phyloP scores from a whole-genome alignment of 2,797 vertebrate species.

The Chelon auratus region DNA sequence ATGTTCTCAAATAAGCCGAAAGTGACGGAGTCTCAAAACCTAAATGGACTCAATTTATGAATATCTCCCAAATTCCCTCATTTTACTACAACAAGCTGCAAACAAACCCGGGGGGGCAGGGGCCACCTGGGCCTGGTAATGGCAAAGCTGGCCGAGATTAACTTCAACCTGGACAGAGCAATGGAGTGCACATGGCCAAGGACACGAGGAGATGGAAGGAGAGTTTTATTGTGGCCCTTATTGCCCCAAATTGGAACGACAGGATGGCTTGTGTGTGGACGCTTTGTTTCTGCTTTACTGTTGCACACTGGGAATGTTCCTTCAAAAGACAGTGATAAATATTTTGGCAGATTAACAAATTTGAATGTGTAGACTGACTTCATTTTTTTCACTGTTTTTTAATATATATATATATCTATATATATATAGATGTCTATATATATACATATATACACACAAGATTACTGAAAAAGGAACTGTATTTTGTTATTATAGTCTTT shows the following conservation, averaged over 20 bases:
- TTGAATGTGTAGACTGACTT: not conserved
- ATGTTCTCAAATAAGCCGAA: slow-evolving; percentile 56
- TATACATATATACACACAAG: too few species aligned
- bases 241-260: slow-evolving; percentile 77
- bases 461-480: too few species aligned
- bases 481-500: not conserved
- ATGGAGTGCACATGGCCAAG: slow-evolving; percentile 77
- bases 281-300: slow-evolving; percentile 39
- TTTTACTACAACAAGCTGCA: slow-evolving; percentile 59
- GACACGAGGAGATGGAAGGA: slow-evolving; percentile 77
- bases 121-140: slow-evolving; percentile 78
- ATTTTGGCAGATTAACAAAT: slow-evolving; percentile 25
- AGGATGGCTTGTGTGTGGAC: slow-evolving; percentile 57
- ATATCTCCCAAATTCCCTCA: slow-evolving; percentile 54
- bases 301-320: slow-evolving; percentile 7
- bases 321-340: slow-evolving; percentile 29
- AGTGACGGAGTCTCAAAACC: slow-evolving; percentile 38
- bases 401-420: too few species aligned
- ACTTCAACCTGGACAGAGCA: slow-evolving; percentile 71
- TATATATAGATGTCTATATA: too few species aligned
- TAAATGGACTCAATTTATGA: slow-evolving; percentile 69
- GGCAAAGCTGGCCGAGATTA: slow-evolving; percentile 77
- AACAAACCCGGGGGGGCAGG: slow-evolving; percentile 48
- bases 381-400: accelerated
- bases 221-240: slow-evolving; percentile 81